These are phyloP conservation scores for Eudemis profundana DNA, from an alignment of 2,888 invertebrate species.

Conservation along the genomic window DNA sequence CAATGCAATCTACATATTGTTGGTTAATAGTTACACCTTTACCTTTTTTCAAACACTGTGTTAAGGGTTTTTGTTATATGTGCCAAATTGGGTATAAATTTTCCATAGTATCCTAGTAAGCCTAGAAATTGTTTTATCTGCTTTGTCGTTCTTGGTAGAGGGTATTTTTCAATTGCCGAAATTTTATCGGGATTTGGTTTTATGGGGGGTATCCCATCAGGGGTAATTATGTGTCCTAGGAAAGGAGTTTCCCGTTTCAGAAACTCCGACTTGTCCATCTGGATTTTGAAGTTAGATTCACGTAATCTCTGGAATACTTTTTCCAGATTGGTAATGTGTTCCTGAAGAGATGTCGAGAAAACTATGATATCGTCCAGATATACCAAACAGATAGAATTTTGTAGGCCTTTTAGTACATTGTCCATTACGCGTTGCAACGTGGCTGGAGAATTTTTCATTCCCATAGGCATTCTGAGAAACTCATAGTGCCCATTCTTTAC, in stretches of 20 bases:
- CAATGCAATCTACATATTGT: not conserved
- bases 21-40: not conserved
- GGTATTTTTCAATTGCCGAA: not conserved
- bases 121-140: too few relatives aligned
- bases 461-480: constrained; percentile 53
- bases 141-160: constrained; percentile 28
- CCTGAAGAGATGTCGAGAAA: constrained; percentile 50
- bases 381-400: constrained; percentile 48
- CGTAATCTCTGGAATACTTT: not conserved
- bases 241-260: too few relatives aligned
- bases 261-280: not conserved
- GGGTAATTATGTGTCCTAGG: not conserved
- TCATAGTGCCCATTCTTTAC: constrained; percentile 52
- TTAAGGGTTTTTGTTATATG: not conserved
- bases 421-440: constrained; percentile 56
- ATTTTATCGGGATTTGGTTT: too few relatives aligned
- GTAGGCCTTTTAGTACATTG: constrained; percentile 51
- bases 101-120: too few relatives aligned
- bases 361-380: constrained; percentile 58
- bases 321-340: constrained; percentile 47
- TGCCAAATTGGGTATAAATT: not conserved
- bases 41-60: not conserved
- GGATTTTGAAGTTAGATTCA: not conserved
- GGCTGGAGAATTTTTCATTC: constrained; percentile 51
- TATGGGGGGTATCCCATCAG: not conserved